A percentile compares a stretch with the other conserved stretches of the same genome.
phyloP scores from a whole-genome alignment of 2,888 invertebrate genomes.

The Conomelus anceps region DNA sequence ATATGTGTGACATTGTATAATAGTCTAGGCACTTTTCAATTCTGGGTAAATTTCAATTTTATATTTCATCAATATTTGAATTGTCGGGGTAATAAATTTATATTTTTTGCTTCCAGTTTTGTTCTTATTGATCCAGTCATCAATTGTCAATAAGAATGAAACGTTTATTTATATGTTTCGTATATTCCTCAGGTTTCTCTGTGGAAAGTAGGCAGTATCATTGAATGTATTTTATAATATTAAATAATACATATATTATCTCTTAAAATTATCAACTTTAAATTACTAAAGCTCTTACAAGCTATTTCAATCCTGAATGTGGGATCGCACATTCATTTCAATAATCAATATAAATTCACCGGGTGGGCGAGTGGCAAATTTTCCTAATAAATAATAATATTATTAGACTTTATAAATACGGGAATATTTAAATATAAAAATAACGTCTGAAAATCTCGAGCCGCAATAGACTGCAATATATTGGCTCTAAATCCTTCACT shows the following conservation, averaged over 20 bases:
- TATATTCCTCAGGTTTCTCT: neutral
- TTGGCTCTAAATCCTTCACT: no score
- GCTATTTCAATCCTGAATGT: neutral
- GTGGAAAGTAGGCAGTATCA: neutral
- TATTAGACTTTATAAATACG: neutral
- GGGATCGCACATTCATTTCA: neutral
- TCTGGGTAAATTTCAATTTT: no score
- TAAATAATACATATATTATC: neutral
- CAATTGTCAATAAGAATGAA: neutral
- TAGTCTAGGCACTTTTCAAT: no score
- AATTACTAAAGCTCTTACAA: neutral
- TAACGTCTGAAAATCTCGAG: neutral
- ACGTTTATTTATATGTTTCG: neutral
- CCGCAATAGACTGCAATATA: neutral
- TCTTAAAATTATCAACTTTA: neutral
- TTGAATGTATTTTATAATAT: neutral
- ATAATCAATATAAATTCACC: neutral
- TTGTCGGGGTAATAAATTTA: no score
- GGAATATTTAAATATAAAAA: neutral
- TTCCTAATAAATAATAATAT: neutral
- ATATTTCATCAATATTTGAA: no score
- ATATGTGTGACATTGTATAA: no score
- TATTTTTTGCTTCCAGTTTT: neutral
- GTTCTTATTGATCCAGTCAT: neutral
- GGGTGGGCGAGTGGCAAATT: neutral